A percentile compares a stretch with the other conserved stretches of the same genome.
These are phyloP conservation scores for Junonia oenone DNA, from an alignment of 2,888 invertebrate genomes.

Conservation along the genomic window DNA sequence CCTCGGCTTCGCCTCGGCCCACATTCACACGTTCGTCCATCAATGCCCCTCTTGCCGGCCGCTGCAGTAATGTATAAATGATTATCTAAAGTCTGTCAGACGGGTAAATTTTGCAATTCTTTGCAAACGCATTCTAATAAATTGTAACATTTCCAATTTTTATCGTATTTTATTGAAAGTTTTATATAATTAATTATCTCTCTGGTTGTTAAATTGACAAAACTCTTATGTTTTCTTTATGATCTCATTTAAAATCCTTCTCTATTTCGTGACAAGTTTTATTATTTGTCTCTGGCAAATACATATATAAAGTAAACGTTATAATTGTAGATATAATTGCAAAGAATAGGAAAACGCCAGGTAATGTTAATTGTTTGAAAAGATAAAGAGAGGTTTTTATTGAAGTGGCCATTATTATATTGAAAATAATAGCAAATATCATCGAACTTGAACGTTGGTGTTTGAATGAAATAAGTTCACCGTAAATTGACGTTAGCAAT, in stretches of 20 bases:
- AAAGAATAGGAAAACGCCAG: constrained; percentile 41
- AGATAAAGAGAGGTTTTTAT: constrained; percentile 39
- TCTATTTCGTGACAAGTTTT: constrained; percentile 48
- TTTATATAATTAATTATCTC: too few relatives aligned
- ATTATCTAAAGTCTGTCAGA: too few relatives aligned
- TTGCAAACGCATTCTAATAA: too few relatives aligned
- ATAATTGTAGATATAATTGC: constrained; percentile 35
- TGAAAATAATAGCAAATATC: constrained; percentile 34
- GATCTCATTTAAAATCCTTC: constrained; percentile 15
- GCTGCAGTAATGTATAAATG: too few relatives aligned
- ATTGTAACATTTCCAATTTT: too few relatives aligned
- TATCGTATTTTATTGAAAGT: too few relatives aligned
- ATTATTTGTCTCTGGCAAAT: constrained; percentile 46
- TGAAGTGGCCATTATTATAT: constrained; percentile 33
- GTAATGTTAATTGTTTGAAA: constrained; percentile 34
- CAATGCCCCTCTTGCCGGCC: too few relatives aligned
- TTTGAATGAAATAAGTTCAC: constrained; percentile 38
- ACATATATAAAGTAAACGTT: constrained; percentile 31
- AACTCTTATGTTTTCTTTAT: too few relatives aligned
- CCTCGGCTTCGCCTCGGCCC: too few relatives aligned
- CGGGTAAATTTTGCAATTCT: too few relatives aligned
- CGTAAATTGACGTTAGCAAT: constrained; percentile 38
- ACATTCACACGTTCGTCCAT: too few relatives aligned
- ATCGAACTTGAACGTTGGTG: constrained; percentile 34
- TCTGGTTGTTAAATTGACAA: too few relatives aligned